Evolutionary conservation across 1,140 invertebrate genomes (phyloP), one percentile per base, ranked within the genome.

Genomic region (Drosophila ficusphila): DNA sequence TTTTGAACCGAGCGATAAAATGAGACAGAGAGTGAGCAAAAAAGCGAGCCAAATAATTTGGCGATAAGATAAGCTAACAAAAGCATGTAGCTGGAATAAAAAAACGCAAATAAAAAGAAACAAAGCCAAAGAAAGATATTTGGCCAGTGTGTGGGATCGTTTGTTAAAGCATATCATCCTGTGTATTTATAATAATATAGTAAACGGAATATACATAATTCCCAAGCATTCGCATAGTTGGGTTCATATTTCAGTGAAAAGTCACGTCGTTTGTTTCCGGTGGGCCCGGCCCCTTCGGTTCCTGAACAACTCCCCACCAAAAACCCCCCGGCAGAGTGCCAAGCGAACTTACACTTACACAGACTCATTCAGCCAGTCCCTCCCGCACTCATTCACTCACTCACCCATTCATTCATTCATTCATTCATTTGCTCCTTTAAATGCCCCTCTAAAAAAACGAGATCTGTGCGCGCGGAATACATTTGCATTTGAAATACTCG

Each of bases 201-300:
- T 16, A 27, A 34, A 23, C 57, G 65, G 14, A 71, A 65, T 36
- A 54, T 56, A 69, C 54, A 53, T 76, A 85, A 76, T 88, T 76
- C 49, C 31, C 48, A 46, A 14, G 29, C 52, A 29, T 49, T 31
- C 67, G 34, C 36, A 56, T 76, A 69, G 74, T 76, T 74, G 51
- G 71, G 19, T 68, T 89, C 64, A 79, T 72, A 85, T 77, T 77
- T 86, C 81, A 54, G 71, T 82, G 58, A 83, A 90, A 90, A 90
- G 89, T 90, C 89, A 90, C 89, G 89, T 90, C 89, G 89, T 88
- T 90, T 82, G 90, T 79, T 90, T 90, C 89, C 89, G 89, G 89
- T 83, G 72, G 21, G 65, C 65, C 67, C 48, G 23, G 49, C 67
- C 51, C 38, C 54, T 16, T 14, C 8, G 11, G 8, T 27, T 9